Conservation (phyloP, 2,888 invertebrate species). For the Anoncus sp. region DNA sequence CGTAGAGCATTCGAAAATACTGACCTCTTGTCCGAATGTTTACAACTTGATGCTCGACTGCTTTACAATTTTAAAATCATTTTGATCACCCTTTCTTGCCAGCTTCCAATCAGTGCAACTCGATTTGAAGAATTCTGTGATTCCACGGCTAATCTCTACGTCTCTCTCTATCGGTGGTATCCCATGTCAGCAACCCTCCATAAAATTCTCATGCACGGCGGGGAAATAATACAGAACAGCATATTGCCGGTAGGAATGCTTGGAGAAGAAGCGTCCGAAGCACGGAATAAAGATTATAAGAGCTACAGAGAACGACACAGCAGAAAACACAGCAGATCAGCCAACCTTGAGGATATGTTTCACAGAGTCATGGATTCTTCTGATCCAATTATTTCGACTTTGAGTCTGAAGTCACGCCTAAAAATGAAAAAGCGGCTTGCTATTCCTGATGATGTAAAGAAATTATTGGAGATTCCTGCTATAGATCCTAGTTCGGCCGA, state of each 20-base stretch:
- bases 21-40: slow-evolving; percentile 35
- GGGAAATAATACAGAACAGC: slow-evolving; percentile 43
- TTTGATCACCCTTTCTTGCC: slow-evolving; percentile 48
- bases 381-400: slow-evolving; percentile 18
- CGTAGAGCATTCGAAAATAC: slow-evolving; percentile 45
- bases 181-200: slow-evolving; percentile 50
- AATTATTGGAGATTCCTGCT: slow-evolving; percentile 34
- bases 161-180: slow-evolving; percentile 45
- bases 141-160: slow-evolving; percentile 43
- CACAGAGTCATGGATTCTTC: slow-evolving; percentile 21
- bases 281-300: slow-evolving; percentile 47
- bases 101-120: slow-evolving; percentile 28
- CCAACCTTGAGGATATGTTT: slow-evolving; percentile 42
- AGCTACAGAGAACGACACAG: slow-evolving; percentile 41
- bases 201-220: slow-evolving; percentile 52
- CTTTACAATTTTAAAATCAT: slow-evolving; percentile 43
- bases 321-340: slow-evolving; percentile 11
- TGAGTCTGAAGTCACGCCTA: not conserved
- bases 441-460: not conserved
- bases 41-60: slow-evolving; percentile 27
- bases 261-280: slow-evolving; percentile 52
- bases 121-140: slow-evolving; percentile 31
- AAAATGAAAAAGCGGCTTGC: not conserved
- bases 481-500: no score
- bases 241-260: slow-evolving; percentile 51